Percentiles rank a stretch among this genome's conserved stretches.
Evolutionary conservation across 2,888 invertebrate genomes (phyloP).

Genomic region (Melinaea marsaeus): DNA sequence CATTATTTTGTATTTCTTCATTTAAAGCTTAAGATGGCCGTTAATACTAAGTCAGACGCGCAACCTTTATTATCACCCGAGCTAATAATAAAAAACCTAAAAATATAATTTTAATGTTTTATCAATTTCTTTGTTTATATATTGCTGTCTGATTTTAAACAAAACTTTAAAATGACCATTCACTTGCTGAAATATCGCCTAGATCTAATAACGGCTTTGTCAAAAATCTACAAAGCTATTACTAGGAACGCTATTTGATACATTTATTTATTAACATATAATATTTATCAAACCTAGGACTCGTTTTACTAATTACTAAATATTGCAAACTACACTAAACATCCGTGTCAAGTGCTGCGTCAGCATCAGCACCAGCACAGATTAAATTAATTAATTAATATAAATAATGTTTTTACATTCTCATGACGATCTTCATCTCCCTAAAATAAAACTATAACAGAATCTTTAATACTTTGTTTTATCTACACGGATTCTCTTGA

Average conservation of each 20-base stretch:
- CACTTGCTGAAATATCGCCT: background rate
- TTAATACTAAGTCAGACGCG: slow-evolving; percentile 34
- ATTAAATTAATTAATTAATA: background rate
- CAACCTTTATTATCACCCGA: background rate
- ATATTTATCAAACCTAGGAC: background rate
- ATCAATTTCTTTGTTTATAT: background rate
- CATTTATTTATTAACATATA: background rate
- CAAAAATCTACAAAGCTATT: background rate
- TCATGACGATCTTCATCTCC: background rate
- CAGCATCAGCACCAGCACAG: background rate
- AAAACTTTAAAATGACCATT: slow-evolving; percentile 3
- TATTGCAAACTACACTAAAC: background rate
- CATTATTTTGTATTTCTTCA: slow-evolving; percentile 37
- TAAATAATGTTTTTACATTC: slow-evolving; percentile 3
- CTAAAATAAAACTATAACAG: background rate
- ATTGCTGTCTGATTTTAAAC: background rate
- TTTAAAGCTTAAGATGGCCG: slow-evolving; percentile 69
- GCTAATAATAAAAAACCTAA: background rate
- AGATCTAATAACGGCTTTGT: background rate
- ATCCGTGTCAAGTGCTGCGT: no score
- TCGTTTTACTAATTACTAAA: background rate
- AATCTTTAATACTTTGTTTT: background rate
- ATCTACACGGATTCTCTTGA: no score
- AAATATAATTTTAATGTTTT: background rate
- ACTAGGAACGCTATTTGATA: background rate